Percentiles rank a stretch among this genome's conserved stretches.
These are phyloP conservation scores for Zoanthus sansibaricus DNA, from an alignment of 92 coral and sea anemone species.

Conservation along the genomic window DNA sequence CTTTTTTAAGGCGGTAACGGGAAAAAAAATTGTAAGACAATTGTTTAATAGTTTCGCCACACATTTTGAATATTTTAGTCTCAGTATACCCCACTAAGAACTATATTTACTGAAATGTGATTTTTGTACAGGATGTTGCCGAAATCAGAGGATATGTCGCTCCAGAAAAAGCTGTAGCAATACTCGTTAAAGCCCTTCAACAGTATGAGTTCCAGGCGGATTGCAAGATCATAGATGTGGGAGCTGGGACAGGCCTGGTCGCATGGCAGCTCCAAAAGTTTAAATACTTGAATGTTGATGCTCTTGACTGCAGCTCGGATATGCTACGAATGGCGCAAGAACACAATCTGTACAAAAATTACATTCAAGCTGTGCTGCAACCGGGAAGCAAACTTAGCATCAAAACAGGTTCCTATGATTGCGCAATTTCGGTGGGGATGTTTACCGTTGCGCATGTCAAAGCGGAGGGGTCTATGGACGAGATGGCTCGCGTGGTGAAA, in stretches of 20 bases:
- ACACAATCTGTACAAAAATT: slow-evolving; percentile 26
- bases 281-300: slow-evolving; percentile 45
- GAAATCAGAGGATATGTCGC: slow-evolving; percentile 39
- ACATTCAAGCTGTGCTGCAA: slow-evolving; percentile 22
- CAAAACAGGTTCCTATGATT: slow-evolving; percentile 31
- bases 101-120: no score
- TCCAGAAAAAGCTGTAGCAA: slow-evolving; percentile 4
- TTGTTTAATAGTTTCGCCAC: no score
- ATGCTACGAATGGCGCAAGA: slow-evolving; percentile 48
- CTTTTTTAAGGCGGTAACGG: no score
- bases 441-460: slow-evolving; percentile 43
- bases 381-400: slow-evolving; percentile 17
- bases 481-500: slow-evolving; percentile 42
- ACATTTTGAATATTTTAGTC: no score
- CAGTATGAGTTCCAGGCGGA: neutral
- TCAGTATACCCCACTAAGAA: no score
- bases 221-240: slow-evolving; percentile 38
- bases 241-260: slow-evolving; percentile 53
- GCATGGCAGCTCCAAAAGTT: slow-evolving; percentile 13
- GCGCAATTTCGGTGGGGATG: slow-evolving; percentile 34
- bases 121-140: slow-evolving; percentile 19
- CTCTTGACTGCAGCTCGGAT: slow-evolving; percentile 30
- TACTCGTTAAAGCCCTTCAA: slow-evolving; percentile 14
- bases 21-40: no score
- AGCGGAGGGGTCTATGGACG: slow-evolving; percentile 42